phyloP scores from a whole-genome alignment of 2,113 vertebrate genomes.

The Shinisaurus crocodilurus region DNA sequence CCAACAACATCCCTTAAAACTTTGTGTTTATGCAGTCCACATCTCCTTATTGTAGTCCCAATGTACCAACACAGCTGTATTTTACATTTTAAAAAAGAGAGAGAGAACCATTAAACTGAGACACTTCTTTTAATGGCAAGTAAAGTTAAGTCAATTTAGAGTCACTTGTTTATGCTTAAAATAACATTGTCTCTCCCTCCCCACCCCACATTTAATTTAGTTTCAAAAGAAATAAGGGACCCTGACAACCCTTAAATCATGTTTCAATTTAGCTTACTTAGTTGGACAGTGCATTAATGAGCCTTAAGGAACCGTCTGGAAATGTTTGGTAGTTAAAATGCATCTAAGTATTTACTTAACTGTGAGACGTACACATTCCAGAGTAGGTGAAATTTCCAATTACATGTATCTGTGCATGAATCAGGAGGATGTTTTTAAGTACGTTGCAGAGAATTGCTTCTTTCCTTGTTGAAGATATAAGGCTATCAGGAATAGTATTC shows the following conservation, averaged over 20 bases:
- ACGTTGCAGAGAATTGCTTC: background rate
- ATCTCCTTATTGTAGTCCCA: constrained; percentile 40
- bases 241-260: constrained; percentile 17
- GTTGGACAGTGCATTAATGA: background rate
- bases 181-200: background rate
- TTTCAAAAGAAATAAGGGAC: constrained; percentile 4
- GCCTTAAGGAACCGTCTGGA: background rate
- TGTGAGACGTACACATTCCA: constrained; percentile 7
- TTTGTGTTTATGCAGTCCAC: constrained; percentile 48
- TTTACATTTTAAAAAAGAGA: constrained; percentile 11
- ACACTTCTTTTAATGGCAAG: constrained; percentile 13
- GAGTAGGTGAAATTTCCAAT: background rate
- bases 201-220: background rate
- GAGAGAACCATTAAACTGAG: constrained; percentile 29
- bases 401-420: background rate
- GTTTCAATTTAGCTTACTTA: constrained; percentile 33
- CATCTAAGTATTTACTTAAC: constrained; percentile 8
- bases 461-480: background rate
- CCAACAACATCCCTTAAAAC: constrained; percentile 59
- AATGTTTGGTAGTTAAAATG: background rate
- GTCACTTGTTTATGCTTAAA: constrained; percentile 1
- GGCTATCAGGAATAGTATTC: background rate
- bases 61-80: background rate
- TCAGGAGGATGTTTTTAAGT: background rate
- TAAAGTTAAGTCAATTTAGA: constrained; percentile 26